These are phyloP conservation scores for Drosophila maculinotata DNA, from an alignment of 2,888 invertebrate species.

Conservation along the genomic window DNA sequence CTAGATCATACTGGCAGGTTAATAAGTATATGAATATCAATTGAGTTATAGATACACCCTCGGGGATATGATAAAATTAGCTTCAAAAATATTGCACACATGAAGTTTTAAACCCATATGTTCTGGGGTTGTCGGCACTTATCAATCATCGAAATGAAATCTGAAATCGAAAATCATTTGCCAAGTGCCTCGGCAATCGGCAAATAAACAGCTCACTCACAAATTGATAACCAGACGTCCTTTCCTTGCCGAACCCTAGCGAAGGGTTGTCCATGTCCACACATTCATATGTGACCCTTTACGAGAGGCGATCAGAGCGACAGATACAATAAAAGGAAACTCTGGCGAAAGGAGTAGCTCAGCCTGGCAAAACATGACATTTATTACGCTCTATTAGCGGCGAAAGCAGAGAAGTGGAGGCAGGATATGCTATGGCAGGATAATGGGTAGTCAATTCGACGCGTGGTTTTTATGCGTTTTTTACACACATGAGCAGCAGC, in stretches of 20 bases:
- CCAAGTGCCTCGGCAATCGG: conserved; percentile 51
- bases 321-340: conserved; percentile 36
- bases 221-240: conserved; percentile 42
- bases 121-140: conserved; percentile 32
- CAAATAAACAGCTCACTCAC: conserved; percentile 63
- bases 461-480: conserved; percentile 47
- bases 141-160: conserved; percentile 44
- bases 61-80: conserved; percentile 11
- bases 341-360: conserved; percentile 69
- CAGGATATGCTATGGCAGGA: conserved; percentile 45
- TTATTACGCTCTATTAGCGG: conserved; percentile 81
- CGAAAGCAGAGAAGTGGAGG: conserved; percentile 28
- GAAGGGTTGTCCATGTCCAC: conserved; percentile 45
- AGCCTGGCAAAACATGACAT: conserved; percentile 74
- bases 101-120: conserved; percentile 10
- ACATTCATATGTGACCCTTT: conserved; percentile 47
- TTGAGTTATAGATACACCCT: conserved; percentile 15
- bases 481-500: conserved; percentile 52
- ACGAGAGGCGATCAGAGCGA: conserved; percentile 24
- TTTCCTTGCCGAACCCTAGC: conserved; percentile 7
- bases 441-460: conserved; percentile 50
- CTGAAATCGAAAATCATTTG: conserved; percentile 38
- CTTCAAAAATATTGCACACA: conserved; percentile 2
- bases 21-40: conserved; percentile 5
- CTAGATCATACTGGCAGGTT: too few species aligned